Evolutionary conservation across 1,140 invertebrate species (phyloP).

Genomic region (Heliconius eleuchia): DNA sequence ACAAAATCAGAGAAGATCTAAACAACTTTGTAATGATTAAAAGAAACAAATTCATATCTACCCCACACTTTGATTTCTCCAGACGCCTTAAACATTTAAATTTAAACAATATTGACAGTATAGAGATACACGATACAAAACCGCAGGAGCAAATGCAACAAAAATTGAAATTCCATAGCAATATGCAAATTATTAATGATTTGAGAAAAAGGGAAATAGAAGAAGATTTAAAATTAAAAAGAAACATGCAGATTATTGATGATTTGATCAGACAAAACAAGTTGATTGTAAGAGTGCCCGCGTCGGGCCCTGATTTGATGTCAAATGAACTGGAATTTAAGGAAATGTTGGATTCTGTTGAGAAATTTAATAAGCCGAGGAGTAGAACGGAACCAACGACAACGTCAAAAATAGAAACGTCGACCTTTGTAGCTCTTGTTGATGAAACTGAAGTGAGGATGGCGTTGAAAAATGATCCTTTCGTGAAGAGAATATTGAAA

Average conservation of each 20-base stretch:
- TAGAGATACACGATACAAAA: background rate
- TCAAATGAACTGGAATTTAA: constrained; percentile 42
- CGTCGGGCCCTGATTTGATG: background rate
- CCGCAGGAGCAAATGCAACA: background rate
- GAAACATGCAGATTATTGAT: constrained; percentile 15
- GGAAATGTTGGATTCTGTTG: constrained; percentile 32
- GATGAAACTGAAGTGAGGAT: constrained; percentile 48
- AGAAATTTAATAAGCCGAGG: background rate
- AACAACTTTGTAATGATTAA: constrained; percentile 42
- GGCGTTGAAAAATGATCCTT: constrained; percentile 51
- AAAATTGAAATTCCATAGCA: background rate
- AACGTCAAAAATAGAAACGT: background rate
- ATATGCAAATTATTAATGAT: constrained; percentile 21
- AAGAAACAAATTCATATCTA: constrained; percentile 36
- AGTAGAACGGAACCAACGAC: constrained; percentile 6
- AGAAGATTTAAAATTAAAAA: background rate
- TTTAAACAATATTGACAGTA: background rate
- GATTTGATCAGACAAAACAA: constrained; percentile 42
- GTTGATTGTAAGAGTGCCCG: constrained; percentile 18
- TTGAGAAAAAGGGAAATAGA: constrained; percentile 7
- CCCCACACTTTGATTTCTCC: constrained; percentile 34
- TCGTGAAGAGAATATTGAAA: constrained; percentile 53
- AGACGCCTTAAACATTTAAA: background rate
- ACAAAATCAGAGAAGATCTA: constrained; percentile 38
- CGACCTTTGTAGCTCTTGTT: constrained; percentile 44